Evolutionary conservation across 2,888 invertebrate genomes (phyloP).

Genomic region (Tethea ocularis): DNA sequence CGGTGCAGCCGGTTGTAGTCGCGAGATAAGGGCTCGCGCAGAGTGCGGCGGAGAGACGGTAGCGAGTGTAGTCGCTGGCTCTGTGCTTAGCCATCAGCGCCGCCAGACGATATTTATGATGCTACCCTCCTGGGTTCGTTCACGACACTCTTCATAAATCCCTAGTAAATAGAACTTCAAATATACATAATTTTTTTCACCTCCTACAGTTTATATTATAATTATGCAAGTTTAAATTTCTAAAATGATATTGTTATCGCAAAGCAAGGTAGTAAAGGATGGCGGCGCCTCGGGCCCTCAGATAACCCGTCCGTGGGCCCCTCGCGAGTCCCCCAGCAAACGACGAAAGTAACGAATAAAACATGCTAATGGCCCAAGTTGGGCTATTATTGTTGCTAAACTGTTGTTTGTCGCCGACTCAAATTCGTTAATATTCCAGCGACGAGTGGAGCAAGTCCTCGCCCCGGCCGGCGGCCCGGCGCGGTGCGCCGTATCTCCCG

Average conservation of each 20-base stretch:
- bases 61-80: neutral
- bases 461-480: neutral
- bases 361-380: conserved; percentile 43
- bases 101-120: neutral
- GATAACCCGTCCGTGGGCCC: neutral
- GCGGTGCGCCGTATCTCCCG: neutral
- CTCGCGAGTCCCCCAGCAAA: conserved; percentile 11
- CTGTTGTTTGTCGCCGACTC: conserved; percentile 39
- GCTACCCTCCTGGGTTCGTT: neutral
- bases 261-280: neutral
- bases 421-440: conserved; percentile 22
- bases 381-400: conserved; percentile 42
- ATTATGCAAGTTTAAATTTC: too few species aligned
- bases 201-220: too few species aligned
- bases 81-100: neutral
- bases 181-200: neutral
- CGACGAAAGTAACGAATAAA: conserved; percentile 33
- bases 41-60: too few species aligned
- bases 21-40: too few species aligned
- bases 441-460: conserved; percentile 6
- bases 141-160: neutral
- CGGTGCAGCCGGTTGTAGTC: neutral
- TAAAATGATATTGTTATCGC: neutral
- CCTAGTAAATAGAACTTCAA: neutral
- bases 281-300: neutral